Evolutionary conservation across 1,140 invertebrate genomes (phyloP).

Genomic region (Thereuonema tuberculata): DNA sequence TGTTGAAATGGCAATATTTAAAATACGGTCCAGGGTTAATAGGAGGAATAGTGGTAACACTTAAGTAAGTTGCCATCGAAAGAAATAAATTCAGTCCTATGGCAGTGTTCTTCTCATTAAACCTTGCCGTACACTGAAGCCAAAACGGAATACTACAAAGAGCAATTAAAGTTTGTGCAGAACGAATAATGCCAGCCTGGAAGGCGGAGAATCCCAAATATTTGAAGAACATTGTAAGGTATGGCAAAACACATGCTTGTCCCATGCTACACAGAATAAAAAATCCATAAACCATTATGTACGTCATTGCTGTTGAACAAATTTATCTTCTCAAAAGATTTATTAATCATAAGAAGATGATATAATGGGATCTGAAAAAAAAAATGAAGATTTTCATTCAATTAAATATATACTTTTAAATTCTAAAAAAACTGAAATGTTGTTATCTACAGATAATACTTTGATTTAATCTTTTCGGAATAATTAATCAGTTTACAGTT

Average conservation of each 20-base stretch:
- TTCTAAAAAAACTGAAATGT: too few species aligned
- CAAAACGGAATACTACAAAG: not conserved
- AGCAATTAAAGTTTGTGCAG: not conserved
- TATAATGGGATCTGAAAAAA: too few species aligned
- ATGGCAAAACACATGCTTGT: not conserved
- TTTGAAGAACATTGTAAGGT: not conserved
- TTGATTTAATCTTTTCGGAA: too few species aligned
- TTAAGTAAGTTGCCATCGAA: not conserved
- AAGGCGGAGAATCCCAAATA: not conserved
- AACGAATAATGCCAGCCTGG: not conserved
- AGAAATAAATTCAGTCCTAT: not conserved
- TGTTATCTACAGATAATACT: too few species aligned
- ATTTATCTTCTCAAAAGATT: too few species aligned
- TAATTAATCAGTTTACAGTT: too few species aligned
- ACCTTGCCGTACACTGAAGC: not conserved
- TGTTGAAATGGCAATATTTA: too few species aligned
- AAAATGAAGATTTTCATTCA: too few species aligned
- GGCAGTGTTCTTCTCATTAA: not conserved
- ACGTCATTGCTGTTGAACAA: too few species aligned
- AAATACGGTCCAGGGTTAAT: too few species aligned
- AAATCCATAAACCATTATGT: not conserved
- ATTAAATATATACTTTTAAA: too few species aligned
- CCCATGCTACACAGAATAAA: not conserved
- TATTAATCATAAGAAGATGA: too few species aligned
- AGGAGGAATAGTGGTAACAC: not conserved